Base-by-base conservation (phyloP, 92 coral and sea anemone genomes). In the Epizoanthus stellaris region DNA sequence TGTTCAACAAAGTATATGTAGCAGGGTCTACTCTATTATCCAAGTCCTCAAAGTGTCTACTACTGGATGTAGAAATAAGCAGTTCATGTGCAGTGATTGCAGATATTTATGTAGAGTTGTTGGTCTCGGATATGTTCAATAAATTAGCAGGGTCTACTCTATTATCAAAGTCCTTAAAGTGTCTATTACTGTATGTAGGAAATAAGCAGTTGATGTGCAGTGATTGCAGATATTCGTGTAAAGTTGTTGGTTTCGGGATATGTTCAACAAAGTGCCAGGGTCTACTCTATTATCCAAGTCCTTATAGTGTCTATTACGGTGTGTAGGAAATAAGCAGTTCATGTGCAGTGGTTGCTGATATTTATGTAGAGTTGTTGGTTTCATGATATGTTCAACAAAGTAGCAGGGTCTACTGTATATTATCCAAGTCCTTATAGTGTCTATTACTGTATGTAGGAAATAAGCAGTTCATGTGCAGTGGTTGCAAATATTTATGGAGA, bases 301-400 rank as follows among this genome's bases (percentile, higher is more conserved):
- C 12, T 38, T 23, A 0, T 8, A 64, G 69, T 7, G 14, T 0
- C 69, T 38, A 20, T 64, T 23, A 7, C 14, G 7, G 9, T 40
- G 42, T 43, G 13, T 42, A 42, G n/a, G n/a, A 14, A n/a, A 39
- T 70, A n/a, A 15, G 57, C 25, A 6, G 5, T 12, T 40, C 25
- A 42, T 42, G 17, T 70, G 21, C 36, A 16, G 16, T 16, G 17
- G 5, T 20, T 21, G 15, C 36, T 23, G 4, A 23, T 3, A 9
- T 64, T 36, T 34, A 40, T 76, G 25, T 0, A 23, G 25, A 23
- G 25, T 23, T 23, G 25, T 23, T 23, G 1, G 47, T 36, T 82
- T 54, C 91, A 95, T n/a, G 91, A 93, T 75, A 66, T 93, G 93
- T 89, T 90, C 69, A 83, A 81, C 80, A 91, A 88, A 65, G 76